Conservation (phyloP, 2,113 vertebrate genomes). For the human region DNA sequence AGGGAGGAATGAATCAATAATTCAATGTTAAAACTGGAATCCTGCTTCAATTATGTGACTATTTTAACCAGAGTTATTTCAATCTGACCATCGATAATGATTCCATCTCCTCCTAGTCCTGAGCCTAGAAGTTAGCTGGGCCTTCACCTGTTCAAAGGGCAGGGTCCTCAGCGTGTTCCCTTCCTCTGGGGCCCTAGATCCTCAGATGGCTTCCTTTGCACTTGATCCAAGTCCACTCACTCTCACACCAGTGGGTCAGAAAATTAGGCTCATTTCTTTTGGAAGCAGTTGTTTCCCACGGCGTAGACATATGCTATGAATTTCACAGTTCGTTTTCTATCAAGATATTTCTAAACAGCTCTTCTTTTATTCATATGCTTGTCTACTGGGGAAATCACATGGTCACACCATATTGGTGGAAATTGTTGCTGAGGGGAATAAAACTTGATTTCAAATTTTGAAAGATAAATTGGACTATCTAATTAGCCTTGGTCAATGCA, state of each 20-base stretch:
- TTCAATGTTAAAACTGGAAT: background rate
- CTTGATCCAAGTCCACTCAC: background rate
- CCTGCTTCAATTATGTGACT: background rate
- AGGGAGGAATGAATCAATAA: background rate
- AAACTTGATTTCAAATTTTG: conserved; percentile 26
- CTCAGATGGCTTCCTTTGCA: conserved; percentile 11
- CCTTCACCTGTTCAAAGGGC: accelerated
- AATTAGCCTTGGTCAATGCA: background rate
- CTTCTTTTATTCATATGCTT: background rate
- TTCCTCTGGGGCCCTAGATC: background rate
- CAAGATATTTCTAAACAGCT: conserved; percentile 20
- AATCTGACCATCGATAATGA: background rate
- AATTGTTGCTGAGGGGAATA: background rate
- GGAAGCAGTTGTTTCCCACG: background rate
- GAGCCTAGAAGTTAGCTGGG: background rate
- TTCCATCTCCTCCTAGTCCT: background rate
- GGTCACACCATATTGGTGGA: background rate
- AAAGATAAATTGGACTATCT: conserved; percentile 1
- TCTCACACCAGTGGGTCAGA: conserved; percentile 2
- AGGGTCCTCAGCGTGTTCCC: background rate
- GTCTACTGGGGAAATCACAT: background rate
- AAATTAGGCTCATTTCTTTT: conserved; percentile 46
- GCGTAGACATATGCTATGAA: background rate
- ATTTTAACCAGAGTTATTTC: background rate
- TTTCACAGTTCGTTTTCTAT: conserved; percentile 32